Conservation (phyloP, 2,113 vertebrate species). For the Chunga burmeisteri region DNA sequence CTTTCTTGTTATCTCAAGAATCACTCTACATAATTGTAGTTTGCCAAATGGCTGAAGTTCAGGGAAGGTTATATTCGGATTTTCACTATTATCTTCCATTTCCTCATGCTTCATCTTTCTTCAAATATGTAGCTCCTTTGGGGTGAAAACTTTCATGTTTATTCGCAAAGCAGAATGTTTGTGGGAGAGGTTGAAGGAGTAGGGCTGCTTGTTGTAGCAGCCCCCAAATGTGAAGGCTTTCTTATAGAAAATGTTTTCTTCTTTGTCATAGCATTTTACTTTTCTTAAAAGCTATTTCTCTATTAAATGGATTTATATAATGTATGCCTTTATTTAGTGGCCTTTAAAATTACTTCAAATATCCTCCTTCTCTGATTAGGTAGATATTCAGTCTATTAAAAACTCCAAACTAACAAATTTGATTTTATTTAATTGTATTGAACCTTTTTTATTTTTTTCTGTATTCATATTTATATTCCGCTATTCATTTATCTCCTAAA, state of each 20-base stretch:
- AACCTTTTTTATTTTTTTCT: neutral
- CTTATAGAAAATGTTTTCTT: neutral
- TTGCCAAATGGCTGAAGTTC: neutral
- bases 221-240: neutral
- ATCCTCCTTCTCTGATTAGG: neutral
- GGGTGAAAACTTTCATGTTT: neutral
- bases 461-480: neutral
- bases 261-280: neutral
- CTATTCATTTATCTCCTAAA: neutral
- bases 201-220: neutral
- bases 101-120: neutral
- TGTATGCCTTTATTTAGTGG: neutral
- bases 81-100: neutral
- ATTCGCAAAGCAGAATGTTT: neutral
- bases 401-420: neutral
- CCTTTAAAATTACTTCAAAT: neutral
- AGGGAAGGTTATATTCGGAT: neutral
- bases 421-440: neutral
- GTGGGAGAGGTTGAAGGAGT: neutral
- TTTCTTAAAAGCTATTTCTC: neutral
- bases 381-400: neutral
- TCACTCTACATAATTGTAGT: neutral
- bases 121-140: neutral
- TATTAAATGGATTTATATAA: neutral
- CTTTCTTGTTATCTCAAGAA: neutral